phyloP scores from a whole-genome alignment of 2,113 vertebrate genomes.

The Anas platyrhynchos region DNA sequence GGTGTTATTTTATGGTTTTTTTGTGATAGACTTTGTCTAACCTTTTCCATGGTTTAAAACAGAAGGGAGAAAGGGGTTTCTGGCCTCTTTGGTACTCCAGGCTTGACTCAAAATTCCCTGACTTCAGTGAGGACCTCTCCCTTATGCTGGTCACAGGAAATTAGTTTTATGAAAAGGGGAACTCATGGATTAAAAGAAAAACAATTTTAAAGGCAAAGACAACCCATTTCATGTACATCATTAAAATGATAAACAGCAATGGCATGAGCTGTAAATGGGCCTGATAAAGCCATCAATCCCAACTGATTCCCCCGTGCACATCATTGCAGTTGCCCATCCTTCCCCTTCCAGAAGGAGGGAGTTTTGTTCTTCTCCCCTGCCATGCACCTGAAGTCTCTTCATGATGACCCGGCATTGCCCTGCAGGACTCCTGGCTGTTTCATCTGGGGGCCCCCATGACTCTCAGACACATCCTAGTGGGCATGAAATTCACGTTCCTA shows the following conservation, averaged over 20 bases:
- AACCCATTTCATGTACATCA: not conserved
- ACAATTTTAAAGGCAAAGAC: not conserved
- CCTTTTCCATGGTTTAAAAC: not conserved
- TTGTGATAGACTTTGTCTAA: not conserved
- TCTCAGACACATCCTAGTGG: conserved; percentile 76
- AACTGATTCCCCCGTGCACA: not conserved
- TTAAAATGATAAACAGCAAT: not conserved
- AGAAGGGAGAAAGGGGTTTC: not conserved
- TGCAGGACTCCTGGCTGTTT: conserved; percentile 75
- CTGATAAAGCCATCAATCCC: not conserved
- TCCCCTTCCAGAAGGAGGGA: conserved; percentile 72
- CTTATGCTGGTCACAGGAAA: not conserved
- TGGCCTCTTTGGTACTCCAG: not conserved
- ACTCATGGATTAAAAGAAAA: not conserved
- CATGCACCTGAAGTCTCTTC: conserved; percentile 77
- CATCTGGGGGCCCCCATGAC: conserved; percentile 79
- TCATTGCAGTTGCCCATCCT: conserved; percentile 67
- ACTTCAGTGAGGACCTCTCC: not conserved
- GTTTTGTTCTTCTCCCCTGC: conserved; percentile 72
- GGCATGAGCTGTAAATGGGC: not conserved
- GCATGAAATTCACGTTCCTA: conserved; percentile 78
- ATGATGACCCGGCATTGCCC: conserved; percentile 79
- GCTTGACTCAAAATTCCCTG: not conserved
- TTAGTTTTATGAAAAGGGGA: not conserved
- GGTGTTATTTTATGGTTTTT: not conserved